Evolutionary conservation across 2,888 invertebrate genomes (phyloP), one percentile per base, ranked within the genome.

Genomic region (Augochlorella aurata): DNA sequence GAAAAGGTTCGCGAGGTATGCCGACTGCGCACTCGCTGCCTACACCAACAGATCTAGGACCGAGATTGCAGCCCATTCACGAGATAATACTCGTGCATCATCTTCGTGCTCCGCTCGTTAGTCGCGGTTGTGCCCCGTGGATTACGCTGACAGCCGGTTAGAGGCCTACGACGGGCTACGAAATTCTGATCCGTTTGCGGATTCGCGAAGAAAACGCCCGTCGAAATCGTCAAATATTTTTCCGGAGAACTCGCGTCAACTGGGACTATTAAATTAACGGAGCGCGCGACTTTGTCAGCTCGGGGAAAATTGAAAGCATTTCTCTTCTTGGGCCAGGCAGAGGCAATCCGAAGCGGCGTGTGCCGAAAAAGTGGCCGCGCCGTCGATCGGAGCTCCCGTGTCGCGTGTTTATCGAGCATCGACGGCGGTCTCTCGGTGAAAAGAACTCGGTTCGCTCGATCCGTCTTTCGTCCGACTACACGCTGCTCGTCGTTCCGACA

Each of bases 21-120:
- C 75, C 82, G 74, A 79, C 83, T 82, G 83, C 58, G 73, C 83
- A 79, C 67, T 76, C 63, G 69, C 79, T 79, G 78, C 67, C 71
- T 73, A 77, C 78, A 73, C 80, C 77, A 78, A 72, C 54, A 81
- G 82, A 85, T 87, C 85, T 80, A 79, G 78, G 74, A 71, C 79
- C 52, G 74, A 80, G 85, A 87, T 87, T 79, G 82, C 79, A 18
- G 69, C 76, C 84, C 84, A 85, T 85, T 85, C 84, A 85, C 63
- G 61, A 81, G 79, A 84, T 85, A 85, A 82, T 77, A 77, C 79
- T 65, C 74, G 77, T 71, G 81, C 84, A 79, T 79, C 82, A 74
- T 81, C 81, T 84, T 77, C 81, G 70, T 76, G 80, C 71, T 68
- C 67, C 74, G 71, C 85, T 85, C 81, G 85, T 85, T 84, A 84